phyloP scores from a whole-genome alignment of 1,140 invertebrate species.

The Rhyacophila brunnea region DNA sequence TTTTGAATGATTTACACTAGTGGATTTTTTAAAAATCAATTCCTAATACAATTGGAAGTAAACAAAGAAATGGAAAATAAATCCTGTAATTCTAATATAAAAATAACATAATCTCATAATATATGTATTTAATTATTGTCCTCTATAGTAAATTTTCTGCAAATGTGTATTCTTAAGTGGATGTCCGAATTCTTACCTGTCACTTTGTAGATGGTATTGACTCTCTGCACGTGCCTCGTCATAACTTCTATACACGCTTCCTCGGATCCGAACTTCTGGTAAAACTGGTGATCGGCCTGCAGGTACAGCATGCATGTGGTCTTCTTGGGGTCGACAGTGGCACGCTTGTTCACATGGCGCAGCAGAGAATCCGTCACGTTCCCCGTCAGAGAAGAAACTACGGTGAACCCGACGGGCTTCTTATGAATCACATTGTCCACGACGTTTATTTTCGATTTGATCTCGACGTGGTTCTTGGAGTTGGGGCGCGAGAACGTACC shows the following conservation, averaged over 20 bases:
- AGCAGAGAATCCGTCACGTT: conserved; percentile 53
- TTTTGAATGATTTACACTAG: too few species aligned
- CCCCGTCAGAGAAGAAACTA: conserved; percentile 46
- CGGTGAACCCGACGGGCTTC: conserved; percentile 49
- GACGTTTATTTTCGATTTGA: conserved; percentile 57
- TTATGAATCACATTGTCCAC: conserved; percentile 52
- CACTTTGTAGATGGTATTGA: conserved; percentile 87
- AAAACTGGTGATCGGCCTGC: conserved; percentile 94
- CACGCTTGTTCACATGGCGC: conserved; percentile 67
- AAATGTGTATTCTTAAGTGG: too few species aligned
- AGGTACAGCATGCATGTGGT: conserved; percentile 89
- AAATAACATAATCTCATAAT: too few species aligned
- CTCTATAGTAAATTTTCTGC: too few species aligned
- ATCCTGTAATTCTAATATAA: too few species aligned
- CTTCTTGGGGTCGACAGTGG: conserved; percentile 75
- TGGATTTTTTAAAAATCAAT: too few species aligned
- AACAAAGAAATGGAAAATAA: too few species aligned
- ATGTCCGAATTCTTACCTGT: conserved; percentile 74
- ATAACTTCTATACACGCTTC: conserved; percentile 95
- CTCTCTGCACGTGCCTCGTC: conserved; percentile 89
- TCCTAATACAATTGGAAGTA: too few species aligned
- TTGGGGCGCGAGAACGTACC: conserved; percentile 54
- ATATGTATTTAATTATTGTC: too few species aligned
- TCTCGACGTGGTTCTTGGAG: conserved; percentile 62
- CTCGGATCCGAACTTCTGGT: conserved; percentile 86